Percentiles rank a stretch among this genome's conserved stretches.
Conservation (phyloP, 2,797 vertebrate genomes). For the Dallia pectoralis region DNA sequence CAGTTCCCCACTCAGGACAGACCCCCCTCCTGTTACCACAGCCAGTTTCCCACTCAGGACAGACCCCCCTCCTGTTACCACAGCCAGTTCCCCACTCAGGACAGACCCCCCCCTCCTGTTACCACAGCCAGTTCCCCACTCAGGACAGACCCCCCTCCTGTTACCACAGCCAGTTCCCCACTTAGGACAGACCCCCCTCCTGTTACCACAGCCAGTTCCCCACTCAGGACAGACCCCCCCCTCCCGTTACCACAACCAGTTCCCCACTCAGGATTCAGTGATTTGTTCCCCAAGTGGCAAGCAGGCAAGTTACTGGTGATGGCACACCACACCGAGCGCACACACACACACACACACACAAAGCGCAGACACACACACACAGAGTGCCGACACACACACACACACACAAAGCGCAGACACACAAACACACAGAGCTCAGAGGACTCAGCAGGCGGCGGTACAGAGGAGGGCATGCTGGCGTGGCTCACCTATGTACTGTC, state of each 20-base stretch:
- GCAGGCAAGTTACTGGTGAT: no score
- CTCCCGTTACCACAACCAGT: no score
- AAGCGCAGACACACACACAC: not conserved
- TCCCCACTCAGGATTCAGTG: constrained; percentile 36
- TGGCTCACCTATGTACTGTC: constrained; percentile 94
- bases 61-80: no score
- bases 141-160: constrained; percentile 35
- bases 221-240: no score
- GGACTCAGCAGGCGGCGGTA: constrained; percentile 43
- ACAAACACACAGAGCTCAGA: not conserved
- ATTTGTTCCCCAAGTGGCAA: constrained; percentile 45
- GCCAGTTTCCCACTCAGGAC: no score
- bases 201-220: no score
- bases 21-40: constrained; percentile 26
- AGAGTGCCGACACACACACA: not conserved
- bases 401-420: not conserved
- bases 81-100: no score
- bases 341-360: not conserved
- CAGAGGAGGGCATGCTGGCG: constrained; percentile 67
- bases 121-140: constrained; percentile 28
- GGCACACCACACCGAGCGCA: no score
- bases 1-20: constrained; percentile 34
- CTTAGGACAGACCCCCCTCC: no score
- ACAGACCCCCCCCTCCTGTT: no score
- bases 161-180: no score